A percentile compares a stretch with the other conserved stretches of the same genome.
Evolutionary conservation across 2,113 vertebrate genomes (phyloP).

Genomic region (Propithecus coquereli): DNA sequence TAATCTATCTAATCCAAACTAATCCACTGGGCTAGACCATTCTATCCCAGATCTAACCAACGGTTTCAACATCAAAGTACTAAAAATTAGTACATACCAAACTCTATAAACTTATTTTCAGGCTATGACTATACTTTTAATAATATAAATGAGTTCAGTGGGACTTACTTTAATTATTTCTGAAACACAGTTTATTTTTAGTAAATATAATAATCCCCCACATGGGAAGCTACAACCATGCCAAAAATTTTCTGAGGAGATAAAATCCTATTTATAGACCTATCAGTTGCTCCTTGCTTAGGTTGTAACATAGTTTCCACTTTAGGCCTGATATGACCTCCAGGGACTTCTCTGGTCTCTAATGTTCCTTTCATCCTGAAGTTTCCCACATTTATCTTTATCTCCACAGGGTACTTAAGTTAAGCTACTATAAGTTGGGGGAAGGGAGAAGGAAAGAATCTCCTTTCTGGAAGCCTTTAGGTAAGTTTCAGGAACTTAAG

Average conservation of each 20-base stretch:
- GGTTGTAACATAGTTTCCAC: conserved; percentile 74
- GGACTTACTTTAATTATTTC: conserved; percentile 50
- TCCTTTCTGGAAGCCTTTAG: background rate
- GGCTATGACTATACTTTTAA: conserved; percentile 32
- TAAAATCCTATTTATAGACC: conserved; percentile 76
- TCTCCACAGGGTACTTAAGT: conserved; percentile 22
- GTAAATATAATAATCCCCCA: conserved; percentile 67
- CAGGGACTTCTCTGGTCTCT: conserved; percentile 56
- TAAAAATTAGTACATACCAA: background rate
- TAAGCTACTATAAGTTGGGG: background rate
- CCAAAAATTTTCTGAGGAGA: conserved; percentile 69
- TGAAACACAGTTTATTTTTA: conserved; percentile 71
- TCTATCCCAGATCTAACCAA: background rate
- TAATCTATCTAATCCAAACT: background rate
- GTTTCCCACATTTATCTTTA: conserved; percentile 58
- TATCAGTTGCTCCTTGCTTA: conserved; percentile 70
- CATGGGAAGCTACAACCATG: conserved; percentile 64
- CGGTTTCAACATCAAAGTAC: background rate
- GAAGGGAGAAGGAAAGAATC: background rate
- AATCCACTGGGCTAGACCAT: background rate
- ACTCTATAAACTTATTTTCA: conserved; percentile 38
- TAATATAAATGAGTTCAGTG: conserved; percentile 53
- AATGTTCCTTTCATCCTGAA: conserved; percentile 44
- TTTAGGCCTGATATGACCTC: conserved; percentile 69
- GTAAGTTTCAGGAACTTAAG: background rate